These are phyloP conservation scores for Tetrax tetrax DNA, from an alignment of 2,113 vertebrate genomes.

Conservation along the genomic window DNA sequence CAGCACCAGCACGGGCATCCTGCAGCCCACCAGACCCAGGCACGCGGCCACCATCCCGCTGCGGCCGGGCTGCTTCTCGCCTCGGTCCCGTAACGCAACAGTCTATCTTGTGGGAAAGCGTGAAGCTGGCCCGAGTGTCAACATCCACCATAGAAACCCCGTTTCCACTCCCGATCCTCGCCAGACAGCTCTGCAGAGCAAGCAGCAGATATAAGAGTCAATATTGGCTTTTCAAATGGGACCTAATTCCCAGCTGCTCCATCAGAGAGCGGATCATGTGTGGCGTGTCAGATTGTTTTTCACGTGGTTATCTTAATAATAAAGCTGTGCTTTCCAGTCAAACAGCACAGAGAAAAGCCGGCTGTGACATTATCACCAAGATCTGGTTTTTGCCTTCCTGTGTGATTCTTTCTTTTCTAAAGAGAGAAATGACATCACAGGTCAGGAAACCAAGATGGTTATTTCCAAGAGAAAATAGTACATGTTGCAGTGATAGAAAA, in stretches of 20 bases:
- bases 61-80: neutral
- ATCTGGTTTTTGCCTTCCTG: neutral
- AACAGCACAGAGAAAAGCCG: neutral
- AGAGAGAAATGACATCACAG: neutral
- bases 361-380: neutral
- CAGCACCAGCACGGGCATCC: neutral
- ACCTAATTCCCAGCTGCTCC: neutral
- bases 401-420: neutral
- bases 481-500: neutral
- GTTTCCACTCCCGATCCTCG: neutral
- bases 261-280: neutral
- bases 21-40: neutral
- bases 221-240: neutral
- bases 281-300: neutral
- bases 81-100: accelerated
- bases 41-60: accelerated
- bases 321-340: neutral
- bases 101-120: neutral
- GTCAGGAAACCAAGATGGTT: neutral
- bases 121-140: neutral
- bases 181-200: neutral
- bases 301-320: neutral
- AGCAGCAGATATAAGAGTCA: slow-evolving; percentile 8
- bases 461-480: neutral
- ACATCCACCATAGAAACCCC: slow-evolving; percentile 4